Evolutionary conservation across 2,888 invertebrate genomes (phyloP).

Genomic region (Chrysodeixis includens): DNA sequence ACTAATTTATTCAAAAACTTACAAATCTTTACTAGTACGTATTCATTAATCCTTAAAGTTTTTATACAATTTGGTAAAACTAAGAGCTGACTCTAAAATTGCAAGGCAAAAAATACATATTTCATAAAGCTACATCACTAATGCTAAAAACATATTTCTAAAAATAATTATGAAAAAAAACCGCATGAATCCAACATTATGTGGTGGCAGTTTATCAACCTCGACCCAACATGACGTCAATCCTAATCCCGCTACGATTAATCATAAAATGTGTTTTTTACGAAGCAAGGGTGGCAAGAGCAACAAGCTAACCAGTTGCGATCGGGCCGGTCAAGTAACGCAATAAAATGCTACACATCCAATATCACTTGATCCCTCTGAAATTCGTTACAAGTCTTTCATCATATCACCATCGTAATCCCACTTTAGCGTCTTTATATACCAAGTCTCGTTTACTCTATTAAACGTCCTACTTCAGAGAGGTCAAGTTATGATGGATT

Average conservation of each 20-base stretch:
- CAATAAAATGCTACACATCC: slow-evolving; percentile 39
- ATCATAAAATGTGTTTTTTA: slow-evolving; percentile 21
- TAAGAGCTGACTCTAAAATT: no score
- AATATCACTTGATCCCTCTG: neutral
- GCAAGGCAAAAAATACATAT: no score
- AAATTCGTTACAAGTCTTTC: neutral
- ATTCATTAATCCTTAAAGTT: no score
- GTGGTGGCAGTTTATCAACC: neutral
- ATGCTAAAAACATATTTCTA: no score
- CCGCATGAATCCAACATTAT: neutral
- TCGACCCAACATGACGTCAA: neutral
- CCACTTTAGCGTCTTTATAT: neutral
- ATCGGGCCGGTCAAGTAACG: slow-evolving; percentile 46
- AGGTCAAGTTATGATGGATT: neutral
- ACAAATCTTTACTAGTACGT: no score
- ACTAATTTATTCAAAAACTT: no score
- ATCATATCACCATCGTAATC: neutral
- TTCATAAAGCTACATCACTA: no score
- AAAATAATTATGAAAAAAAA: neutral
- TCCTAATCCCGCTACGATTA: slow-evolving; percentile 13
- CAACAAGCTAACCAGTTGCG: slow-evolving; percentile 46
- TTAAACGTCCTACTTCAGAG: neutral
- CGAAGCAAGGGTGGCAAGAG: slow-evolving; percentile 17
- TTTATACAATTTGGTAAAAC: no score
- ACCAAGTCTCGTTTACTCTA: neutral